Evolutionary conservation across 2,888 invertebrate species (phyloP).

Genomic region (Phalera bucephala): DNA sequence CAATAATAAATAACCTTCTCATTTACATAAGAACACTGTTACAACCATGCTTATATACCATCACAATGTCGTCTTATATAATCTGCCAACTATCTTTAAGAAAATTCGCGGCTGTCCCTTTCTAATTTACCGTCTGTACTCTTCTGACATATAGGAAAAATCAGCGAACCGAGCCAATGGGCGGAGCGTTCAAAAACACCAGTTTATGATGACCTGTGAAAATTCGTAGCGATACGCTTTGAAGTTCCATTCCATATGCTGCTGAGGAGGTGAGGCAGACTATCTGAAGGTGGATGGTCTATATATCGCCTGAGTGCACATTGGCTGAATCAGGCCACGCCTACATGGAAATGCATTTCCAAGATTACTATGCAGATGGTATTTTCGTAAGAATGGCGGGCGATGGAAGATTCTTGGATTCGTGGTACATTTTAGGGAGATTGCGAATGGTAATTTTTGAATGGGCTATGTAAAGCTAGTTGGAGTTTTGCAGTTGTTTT

Average conservation of each 20-base stretch:
- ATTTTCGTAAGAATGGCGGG: constrained; percentile 53
- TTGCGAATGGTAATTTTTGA: constrained; percentile 10
- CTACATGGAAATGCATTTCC: constrained; percentile 79
- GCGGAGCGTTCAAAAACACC: constrained; percentile 60
- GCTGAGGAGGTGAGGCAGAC: constrained; percentile 42
- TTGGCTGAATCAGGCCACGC: constrained; percentile 79
- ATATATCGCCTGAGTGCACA: constrained; percentile 82
- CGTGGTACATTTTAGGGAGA: constrained; percentile 30
- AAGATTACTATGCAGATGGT: constrained; percentile 79
- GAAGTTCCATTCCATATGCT: constrained; percentile 35
- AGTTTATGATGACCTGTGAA: constrained; percentile 51
- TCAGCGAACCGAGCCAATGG: constrained; percentile 70
- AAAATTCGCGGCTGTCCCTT: constrained; percentile 56
- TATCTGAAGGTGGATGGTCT: constrained; percentile 54
- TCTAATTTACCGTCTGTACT: constrained; percentile 65
- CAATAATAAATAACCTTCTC: constrained; percentile 71
- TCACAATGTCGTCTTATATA: constrained; percentile 68
- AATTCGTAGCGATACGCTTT: constrained; percentile 49
- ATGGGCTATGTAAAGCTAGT: background rate
- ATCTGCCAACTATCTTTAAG: constrained; percentile 77
- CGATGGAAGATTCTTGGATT: constrained; percentile 47
- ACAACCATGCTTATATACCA: constrained; percentile 64
- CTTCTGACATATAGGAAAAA: constrained; percentile 56
- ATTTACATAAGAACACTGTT: constrained; percentile 77
- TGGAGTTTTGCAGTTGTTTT: background rate